Conservation (phyloP, 2,888 invertebrate species). For the Asteroscopus sphinx region DNA sequence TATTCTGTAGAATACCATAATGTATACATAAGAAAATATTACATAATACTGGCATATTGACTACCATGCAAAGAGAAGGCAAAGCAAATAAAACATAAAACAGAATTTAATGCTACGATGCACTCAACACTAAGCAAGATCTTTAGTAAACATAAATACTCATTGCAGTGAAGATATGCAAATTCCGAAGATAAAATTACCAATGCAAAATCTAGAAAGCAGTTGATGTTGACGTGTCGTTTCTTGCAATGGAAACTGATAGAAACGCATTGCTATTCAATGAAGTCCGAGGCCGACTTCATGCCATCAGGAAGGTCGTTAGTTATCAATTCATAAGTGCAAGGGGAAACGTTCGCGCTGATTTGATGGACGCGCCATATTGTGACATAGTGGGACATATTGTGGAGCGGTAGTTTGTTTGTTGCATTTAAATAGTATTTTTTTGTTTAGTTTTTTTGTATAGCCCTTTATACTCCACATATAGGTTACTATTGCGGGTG, state of each 20-base stretch:
- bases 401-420: neutral
- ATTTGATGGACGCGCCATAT: slow-evolving; percentile 32
- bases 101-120: slow-evolving; percentile 20
- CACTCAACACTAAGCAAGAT: slow-evolving; percentile 12
- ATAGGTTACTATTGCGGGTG: too few species aligned
- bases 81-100: slow-evolving; percentile 16
- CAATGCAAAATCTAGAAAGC: slow-evolving; percentile 45
- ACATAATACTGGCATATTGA: slow-evolving; percentile 6
- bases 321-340: slow-evolving; percentile 62
- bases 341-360: slow-evolving; percentile 45
- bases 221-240: slow-evolving; percentile 53
- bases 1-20: neutral
- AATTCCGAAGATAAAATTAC: slow-evolving; percentile 41
- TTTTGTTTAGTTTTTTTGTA: neutral
- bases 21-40: slow-evolving; percentile 6
- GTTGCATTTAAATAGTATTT: neutral
- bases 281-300: slow-evolving; percentile 62
- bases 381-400: too few species aligned
- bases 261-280: slow-evolving; percentile 69
- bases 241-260: slow-evolving; percentile 61
- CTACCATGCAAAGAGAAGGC: slow-evolving; percentile 7
- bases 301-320: slow-evolving; percentile 69
- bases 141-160: slow-evolving; percentile 20
- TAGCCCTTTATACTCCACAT: neutral
- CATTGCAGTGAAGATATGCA: slow-evolving; percentile 21